phyloP scores from a whole-genome alignment of 2,888 invertebrate genomes.

The Gandaritis pyraliata region DNA sequence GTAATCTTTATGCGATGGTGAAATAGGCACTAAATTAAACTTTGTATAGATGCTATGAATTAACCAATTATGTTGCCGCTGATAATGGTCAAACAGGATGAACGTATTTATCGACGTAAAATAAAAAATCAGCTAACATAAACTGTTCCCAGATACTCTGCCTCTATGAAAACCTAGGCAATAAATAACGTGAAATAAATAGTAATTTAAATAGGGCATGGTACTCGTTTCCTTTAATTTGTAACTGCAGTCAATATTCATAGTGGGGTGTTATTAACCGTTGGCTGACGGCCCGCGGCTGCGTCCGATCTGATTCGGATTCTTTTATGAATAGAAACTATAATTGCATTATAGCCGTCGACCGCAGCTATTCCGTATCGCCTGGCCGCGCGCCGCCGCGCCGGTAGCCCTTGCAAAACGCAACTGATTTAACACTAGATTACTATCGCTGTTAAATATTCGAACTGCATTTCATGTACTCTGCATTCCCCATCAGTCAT shows the following conservation, averaged over 20 bases:
- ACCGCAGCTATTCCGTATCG: slow-evolving; percentile 47
- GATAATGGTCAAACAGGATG: slow-evolving; percentile 50
- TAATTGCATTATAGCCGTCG: slow-evolving; percentile 70
- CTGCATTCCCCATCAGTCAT: slow-evolving; percentile 16
- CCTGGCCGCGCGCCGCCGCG: slow-evolving; percentile 46
- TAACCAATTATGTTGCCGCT: slow-evolving; percentile 55
- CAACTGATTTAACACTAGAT: slow-evolving; percentile 69
- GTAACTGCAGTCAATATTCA: slow-evolving; percentile 75
- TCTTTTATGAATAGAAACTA: slow-evolving; percentile 77
- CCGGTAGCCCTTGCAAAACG: slow-evolving; percentile 61
- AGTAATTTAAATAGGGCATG: slow-evolving; percentile 69
- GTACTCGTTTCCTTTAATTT: slow-evolving; percentile 75
- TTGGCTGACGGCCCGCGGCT: slow-evolving; percentile 68
- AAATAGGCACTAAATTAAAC: too few species aligned
- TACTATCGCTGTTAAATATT: slow-evolving; percentile 64
- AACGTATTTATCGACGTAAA: slow-evolving; percentile 35
- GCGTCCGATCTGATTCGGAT: slow-evolving; percentile 72
- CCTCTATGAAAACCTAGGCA: slow-evolving; percentile 38
- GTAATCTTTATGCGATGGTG: too few species aligned
- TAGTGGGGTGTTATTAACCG: slow-evolving; percentile 76
- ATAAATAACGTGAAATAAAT: slow-evolving; percentile 66
- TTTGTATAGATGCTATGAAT: slow-evolving; percentile 45
- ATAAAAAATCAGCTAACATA: slow-evolving; percentile 42
- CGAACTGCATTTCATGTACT: slow-evolving; percentile 44
- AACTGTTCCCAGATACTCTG: slow-evolving; percentile 38